Evolutionary conservation across 2,888 invertebrate species (phyloP).

Genomic region (Cetonia aurata): DNA sequence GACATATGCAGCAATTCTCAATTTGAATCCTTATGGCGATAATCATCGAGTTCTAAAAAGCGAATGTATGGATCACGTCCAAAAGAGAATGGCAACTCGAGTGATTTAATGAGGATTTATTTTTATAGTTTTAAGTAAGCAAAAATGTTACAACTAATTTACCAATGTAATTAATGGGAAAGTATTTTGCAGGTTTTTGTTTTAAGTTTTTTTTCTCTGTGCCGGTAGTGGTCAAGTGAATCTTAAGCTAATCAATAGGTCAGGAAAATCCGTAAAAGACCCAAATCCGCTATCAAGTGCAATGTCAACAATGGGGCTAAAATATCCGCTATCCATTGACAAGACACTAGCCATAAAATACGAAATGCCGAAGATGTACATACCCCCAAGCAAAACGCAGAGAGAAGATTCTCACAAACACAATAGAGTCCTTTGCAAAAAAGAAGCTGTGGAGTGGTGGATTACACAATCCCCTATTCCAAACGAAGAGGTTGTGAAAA

Average conservation of each 20-base stretch:
- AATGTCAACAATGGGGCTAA: background rate
- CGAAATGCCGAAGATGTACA: background rate
- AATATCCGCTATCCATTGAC: background rate
- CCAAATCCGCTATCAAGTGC: background rate
- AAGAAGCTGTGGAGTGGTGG: no score
- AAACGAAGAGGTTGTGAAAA: no score
- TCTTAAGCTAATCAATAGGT: background rate
- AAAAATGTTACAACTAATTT: background rate
- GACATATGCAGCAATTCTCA: conserved; percentile 48
- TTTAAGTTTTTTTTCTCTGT: no score
- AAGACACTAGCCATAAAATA: background rate
- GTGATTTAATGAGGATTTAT: background rate
- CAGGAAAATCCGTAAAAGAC: background rate
- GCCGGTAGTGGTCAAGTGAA: background rate
- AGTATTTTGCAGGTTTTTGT: background rate
- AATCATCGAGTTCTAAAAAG: conserved; percentile 29
- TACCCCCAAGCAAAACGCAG: background rate
- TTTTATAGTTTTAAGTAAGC: background rate
- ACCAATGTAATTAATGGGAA: background rate
- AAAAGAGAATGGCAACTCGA: conserved; percentile 30
- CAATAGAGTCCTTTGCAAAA: no score
- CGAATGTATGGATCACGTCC: conserved; percentile 38
- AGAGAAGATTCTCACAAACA: no score
- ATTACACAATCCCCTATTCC: no score
- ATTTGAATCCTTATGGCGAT: conserved; percentile 49